Conservation (phyloP, 2,797 vertebrate genomes). For the Agapornis canus region DNA sequence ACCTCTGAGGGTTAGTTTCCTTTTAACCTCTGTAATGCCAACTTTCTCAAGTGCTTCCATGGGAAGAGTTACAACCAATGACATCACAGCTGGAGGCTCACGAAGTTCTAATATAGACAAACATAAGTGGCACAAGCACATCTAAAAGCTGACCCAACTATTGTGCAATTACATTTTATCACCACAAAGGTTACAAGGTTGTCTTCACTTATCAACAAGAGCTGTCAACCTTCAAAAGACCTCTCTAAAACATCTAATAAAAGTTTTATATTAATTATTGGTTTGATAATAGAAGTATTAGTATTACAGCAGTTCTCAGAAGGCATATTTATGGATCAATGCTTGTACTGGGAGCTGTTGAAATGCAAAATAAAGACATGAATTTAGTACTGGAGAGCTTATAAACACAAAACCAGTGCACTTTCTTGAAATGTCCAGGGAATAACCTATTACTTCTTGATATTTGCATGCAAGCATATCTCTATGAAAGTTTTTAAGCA, state of each 20-base stretch:
- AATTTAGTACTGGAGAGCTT: background rate
- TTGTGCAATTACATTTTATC: background rate
- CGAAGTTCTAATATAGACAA: background rate
- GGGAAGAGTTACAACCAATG: constrained; percentile 7
- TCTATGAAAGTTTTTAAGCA: background rate
- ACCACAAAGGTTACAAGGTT: background rate
- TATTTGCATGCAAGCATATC: background rate
- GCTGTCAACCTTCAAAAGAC: background rate
- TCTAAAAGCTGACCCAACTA: background rate
- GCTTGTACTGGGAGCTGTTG: background rate
- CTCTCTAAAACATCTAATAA: background rate
- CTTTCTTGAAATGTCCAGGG: background rate
- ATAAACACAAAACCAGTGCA: background rate
- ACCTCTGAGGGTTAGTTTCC: background rate
- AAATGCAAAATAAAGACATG: background rate
- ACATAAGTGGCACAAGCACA: background rate
- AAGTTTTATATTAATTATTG: background rate
- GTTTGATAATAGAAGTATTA: background rate
- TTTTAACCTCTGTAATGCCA: background rate
- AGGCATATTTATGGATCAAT: background rate
- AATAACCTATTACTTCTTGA: background rate
- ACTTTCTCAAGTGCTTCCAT: constrained; percentile 5
- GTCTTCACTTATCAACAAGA: background rate
- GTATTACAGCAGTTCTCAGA: background rate
- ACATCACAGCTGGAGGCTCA: background rate